phyloP scores from a whole-genome alignment of 2,113 vertebrate species.

The Falco punctatus region DNA sequence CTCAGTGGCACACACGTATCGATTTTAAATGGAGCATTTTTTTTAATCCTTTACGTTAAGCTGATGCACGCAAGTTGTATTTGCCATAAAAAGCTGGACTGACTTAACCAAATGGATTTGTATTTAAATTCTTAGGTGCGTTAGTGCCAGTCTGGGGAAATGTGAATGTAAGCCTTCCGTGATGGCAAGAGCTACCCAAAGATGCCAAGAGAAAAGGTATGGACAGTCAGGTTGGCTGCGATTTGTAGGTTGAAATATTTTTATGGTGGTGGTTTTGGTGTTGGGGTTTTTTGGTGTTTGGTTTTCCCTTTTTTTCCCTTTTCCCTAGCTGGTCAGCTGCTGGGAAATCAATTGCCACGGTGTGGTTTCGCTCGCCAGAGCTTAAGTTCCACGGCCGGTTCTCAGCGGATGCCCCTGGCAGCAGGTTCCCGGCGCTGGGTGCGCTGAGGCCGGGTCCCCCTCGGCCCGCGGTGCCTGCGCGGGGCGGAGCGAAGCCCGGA shows the following conservation, averaged over 20 bases:
- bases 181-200: background rate
- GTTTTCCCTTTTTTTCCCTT: background rate
- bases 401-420: too few relatives aligned
- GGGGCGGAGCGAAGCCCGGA: too few relatives aligned
- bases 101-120: background rate
- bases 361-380: background rate
- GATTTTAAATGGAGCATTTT: background rate
- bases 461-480: background rate
- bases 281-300: background rate
- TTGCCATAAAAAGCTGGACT: background rate
- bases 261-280: background rate
- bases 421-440: background rate
- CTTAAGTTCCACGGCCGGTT: fast-evolving
- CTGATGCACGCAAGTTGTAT: fast-evolving
- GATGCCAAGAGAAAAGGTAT: fast-evolving
- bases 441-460: too few relatives aligned
- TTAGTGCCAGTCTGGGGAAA: background rate
- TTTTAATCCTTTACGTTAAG: background rate
- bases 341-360: background rate
- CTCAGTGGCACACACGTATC: fast-evolving
- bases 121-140: fast-evolving
- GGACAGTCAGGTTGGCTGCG: background rate
- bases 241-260: background rate
- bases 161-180: fast-evolving
- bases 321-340: background rate